Conservation (phyloP, 2,888 invertebrate species). For the Chrysotoxum bicinctum region DNA sequence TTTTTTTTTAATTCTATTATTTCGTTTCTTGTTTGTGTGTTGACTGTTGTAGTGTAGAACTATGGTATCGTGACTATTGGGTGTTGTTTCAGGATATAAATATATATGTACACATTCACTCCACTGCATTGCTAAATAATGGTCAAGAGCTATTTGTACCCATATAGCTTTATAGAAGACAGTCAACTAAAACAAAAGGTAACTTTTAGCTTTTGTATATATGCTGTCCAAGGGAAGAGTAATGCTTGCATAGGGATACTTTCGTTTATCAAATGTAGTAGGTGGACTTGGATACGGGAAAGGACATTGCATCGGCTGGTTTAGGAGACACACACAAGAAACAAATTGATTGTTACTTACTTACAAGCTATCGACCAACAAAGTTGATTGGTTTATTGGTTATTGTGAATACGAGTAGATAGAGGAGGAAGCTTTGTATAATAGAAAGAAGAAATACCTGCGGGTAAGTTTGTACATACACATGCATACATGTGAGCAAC, state of each 20-base stretch:
- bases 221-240: constrained; percentile 28
- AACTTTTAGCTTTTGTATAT: constrained; percentile 30
- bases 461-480: not conserved
- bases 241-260: constrained; percentile 20
- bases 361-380: constrained; percentile 43
- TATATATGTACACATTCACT: not conserved
- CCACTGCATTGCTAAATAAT: constrained; percentile 41
- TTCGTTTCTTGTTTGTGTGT: constrained; percentile 14
- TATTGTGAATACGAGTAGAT: constrained; percentile 13
- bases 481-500: not conserved
- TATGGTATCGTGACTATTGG: constrained; percentile 22
- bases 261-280: constrained; percentile 39
- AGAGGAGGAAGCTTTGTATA: not conserved
- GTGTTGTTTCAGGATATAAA: constrained; percentile 20
- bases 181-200: constrained; percentile 24
- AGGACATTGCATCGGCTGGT: constrained; percentile 25
- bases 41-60: constrained; percentile 7
- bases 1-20: constrained; percentile 25
- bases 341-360: constrained; percentile 59
- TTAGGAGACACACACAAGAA: constrained; percentile 33
- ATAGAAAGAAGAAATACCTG: constrained; percentile 1
- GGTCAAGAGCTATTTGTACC: constrained; percentile 1
- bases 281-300: not conserved
- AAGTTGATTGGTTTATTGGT: constrained; percentile 66
- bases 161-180: not conserved